Percentiles rank a stretch among this genome's conserved stretches.
phyloP scores from a whole-genome alignment of 1,140 invertebrate genomes.

The Cotesia typhae region DNA sequence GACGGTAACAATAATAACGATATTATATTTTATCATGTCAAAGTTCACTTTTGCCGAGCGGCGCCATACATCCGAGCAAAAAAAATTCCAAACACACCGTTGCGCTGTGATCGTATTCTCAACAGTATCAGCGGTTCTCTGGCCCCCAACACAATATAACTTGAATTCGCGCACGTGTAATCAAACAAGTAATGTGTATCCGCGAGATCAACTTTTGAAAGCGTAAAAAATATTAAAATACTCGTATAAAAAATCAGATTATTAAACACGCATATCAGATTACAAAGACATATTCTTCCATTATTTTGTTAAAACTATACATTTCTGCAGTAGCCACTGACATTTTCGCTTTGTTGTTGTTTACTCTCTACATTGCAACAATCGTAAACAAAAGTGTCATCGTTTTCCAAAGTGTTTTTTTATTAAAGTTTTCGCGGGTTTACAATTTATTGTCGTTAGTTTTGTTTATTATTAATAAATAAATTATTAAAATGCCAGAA shows the following conservation, averaged over 20 bases:
- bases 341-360: too few species aligned
- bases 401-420: background rate
- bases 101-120: background rate
- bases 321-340: too few species aligned
- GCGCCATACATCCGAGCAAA: background rate
- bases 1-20: too few species aligned
- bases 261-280: too few species aligned
- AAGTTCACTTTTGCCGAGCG: conserved; percentile 1
- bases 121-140: conserved; percentile 12
- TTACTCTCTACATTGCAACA: too few species aligned
- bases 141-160: background rate
- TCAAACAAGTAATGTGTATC: background rate
- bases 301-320: too few species aligned
- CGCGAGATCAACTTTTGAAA: background rate
- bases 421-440: background rate
- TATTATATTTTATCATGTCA: too few species aligned
- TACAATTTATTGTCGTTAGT: background rate
- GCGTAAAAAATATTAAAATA: too few species aligned
- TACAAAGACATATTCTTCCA: too few species aligned
- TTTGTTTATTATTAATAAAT: background rate
- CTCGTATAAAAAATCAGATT: too few species aligned
- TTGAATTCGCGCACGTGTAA: background rate
- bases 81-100: background rate
- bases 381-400: background rate
- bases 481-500: conserved; percentile 43